These are phyloP conservation scores for Saturnia pavonia DNA, from an alignment of 2,888 invertebrate genomes.

Conservation along the genomic window DNA sequence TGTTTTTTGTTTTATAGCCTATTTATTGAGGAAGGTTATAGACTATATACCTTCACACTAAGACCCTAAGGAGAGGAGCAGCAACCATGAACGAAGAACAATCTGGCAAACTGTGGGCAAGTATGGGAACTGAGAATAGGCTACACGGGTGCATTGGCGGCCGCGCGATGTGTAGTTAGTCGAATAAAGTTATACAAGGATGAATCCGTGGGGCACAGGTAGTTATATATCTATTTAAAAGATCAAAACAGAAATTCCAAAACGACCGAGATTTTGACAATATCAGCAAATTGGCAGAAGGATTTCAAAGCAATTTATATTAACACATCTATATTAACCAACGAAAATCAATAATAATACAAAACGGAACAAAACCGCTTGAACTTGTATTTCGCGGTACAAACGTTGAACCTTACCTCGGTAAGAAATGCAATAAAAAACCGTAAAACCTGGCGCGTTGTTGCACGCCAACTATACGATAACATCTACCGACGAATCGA, in stretches of 20 bases:
- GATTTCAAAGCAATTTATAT: not conserved
- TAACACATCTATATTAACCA: not conserved
- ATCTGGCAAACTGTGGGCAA: no score
- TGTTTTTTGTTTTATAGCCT: no score
- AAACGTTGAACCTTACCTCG: not conserved
- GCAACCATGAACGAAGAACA: no score
- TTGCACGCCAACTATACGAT: constrained; percentile 9
- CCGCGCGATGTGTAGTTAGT: no score
- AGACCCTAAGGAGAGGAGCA: no score
- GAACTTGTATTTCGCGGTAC: not conserved
- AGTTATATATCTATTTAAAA: no score
- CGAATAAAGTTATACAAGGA: no score
- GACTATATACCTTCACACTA: no score
- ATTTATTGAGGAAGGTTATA: no score
- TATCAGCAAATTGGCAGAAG: not conserved
- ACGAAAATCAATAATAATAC: not conserved
- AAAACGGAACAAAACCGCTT: not conserved
- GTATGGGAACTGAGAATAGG: no score
- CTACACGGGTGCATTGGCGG: no score
- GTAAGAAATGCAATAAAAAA: constrained; percentile 3
- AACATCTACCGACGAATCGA: constrained; percentile 14
- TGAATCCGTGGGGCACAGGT: no score
- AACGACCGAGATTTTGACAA: not conserved
- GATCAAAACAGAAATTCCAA: not conserved
- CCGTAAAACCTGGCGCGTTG: constrained; percentile 2